Base-by-base conservation (phyloP, 2,113 vertebrate genomes). In the Gobio gobio region DNA sequence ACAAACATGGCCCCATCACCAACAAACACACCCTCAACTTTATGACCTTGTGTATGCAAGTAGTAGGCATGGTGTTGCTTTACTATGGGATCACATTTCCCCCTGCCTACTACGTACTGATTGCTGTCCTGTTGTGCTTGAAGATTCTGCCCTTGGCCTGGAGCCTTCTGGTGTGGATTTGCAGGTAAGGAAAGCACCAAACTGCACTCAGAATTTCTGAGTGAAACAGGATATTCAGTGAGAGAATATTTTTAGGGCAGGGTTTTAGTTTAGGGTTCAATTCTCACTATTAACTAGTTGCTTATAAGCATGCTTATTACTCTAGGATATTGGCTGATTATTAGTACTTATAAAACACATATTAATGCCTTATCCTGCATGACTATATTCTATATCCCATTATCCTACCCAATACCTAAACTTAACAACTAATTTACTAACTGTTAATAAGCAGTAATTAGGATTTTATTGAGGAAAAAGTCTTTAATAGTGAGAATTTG, bases 1-100 rank as follows among this genome's bases (percentile, higher is more conserved):
- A 96, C 78, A 94, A 88, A 66, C 94, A 90, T 0, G 95, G 96
- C 10, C 94, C 95, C 0, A 91, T 94, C 4, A 89, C 86, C 45
- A 89, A 91, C 0, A 89, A 92, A 22, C 87, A 77, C 68, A 94
- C 89, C 49, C 86, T 91, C 78, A 80, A 29, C n/a, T 89, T 95
- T 13, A 87, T 96, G 90, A 85, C 49, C 0, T 95, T 94, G 95
- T 88, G 0, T 0, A 84, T 97, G 36, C 94, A 90, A 5, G 16
- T 91, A 3, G 86, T 90, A 12, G 93, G 93, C 77, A 90, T 94
- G 86, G n/a, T 89, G 12, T 87, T 96, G 18, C 88, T 96, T 81
- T 94, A 94, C 6, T 72, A 83, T 2, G 94, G 96, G 0, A 82
- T 94, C 66, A 92, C 94, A 0, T 83, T 89, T 74, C 90, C 94